These are phyloP conservation scores for Drosophila prostipennis DNA, from an alignment of 2,888 invertebrate species.

Conservation along the genomic window DNA sequence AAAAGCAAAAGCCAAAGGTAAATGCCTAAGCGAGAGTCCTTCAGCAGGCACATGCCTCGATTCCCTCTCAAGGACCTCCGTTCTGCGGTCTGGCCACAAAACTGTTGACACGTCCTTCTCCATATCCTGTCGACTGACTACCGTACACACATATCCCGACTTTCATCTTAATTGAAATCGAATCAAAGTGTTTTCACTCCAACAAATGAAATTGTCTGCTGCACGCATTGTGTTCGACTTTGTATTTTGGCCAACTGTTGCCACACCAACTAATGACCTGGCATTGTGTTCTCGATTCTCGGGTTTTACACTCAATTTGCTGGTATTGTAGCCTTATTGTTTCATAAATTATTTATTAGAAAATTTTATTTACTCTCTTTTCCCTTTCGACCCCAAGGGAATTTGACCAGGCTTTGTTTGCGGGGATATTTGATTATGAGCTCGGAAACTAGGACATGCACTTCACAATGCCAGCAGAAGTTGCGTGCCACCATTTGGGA, in stretches of 20 bases:
- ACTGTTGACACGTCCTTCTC: constrained; percentile 17
- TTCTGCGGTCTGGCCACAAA: constrained; percentile 21
- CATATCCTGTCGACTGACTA: constrained; percentile 9
- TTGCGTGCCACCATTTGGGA: constrained; percentile 27
- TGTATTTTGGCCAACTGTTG: constrained; percentile 34
- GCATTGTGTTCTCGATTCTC: constrained; percentile 60
- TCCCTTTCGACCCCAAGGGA: constrained; percentile 1
- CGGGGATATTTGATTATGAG: constrained; percentile 33
- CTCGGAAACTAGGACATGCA: constrained; percentile 4
- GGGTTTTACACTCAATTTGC: constrained; percentile 71
- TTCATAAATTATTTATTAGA: constrained; percentile 64
- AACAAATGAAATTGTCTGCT: constrained; percentile 69
- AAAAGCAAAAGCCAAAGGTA: constrained; percentile 35
- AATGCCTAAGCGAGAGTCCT: constrained; percentile 26
- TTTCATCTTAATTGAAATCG: constrained; percentile 79
- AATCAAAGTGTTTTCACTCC: constrained; percentile 75
- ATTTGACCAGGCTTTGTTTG: constrained; percentile 1
- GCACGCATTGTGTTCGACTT: constrained; percentile 44
- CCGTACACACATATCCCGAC: constrained; percentile 40
- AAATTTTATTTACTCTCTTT: constrained; percentile 55
- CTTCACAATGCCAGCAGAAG: constrained; percentile 11
- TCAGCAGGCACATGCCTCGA: constrained; percentile 26
- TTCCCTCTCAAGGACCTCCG: constrained; percentile 20
- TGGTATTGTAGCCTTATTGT: constrained; percentile 53
- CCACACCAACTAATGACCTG: constrained; percentile 63